Evolutionary conservation across 23 tunicate species (phyloP).

Genomic region (Phallusia fumigata): DNA sequence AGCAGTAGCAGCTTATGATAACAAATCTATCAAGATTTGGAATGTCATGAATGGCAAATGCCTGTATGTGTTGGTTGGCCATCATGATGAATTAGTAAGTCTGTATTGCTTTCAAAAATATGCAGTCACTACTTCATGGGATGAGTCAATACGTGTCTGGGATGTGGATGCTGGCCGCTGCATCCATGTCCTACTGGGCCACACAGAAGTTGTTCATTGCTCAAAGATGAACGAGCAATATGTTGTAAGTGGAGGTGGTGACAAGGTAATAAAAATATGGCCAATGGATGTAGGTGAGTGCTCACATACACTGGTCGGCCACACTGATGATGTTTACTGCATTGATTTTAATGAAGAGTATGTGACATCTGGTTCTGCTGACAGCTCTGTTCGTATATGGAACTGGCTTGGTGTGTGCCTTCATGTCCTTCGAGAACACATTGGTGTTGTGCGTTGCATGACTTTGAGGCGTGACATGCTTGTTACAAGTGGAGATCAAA

Average conservation of each 20-base stretch:
- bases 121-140: conserved; percentile 81
- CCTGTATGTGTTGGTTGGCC: conserved; percentile 65
- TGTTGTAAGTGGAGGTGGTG: conserved; percentile 91
- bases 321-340: conserved; percentile 89
- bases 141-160: conserved; percentile 73
- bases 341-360: conserved; percentile 76
- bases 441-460: conserved; percentile 88
- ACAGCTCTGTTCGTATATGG: conserved; percentile 87
- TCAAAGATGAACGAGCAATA: conserved; percentile 52
- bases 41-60: conserved; percentile 66
- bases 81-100: conserved; percentile 66
- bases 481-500: conserved; percentile 79
- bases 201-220: conserved; percentile 92
- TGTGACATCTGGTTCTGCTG: conserved; percentile 90
- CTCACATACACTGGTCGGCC: conserved; percentile 69
- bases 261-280: conserved; percentile 84
- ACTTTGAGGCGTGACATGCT: conserved; percentile 53
- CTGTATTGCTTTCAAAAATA: conserved; percentile 46
- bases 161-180: conserved; percentile 57
- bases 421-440: conserved; percentile 56
- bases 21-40: conserved; percentile 58
- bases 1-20: conserved; percentile 72
- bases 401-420: conserved; percentile 71
- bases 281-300: conserved; percentile 64
- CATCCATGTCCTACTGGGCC: conserved; percentile 66